Evolutionary conservation across 1,140 invertebrate species (phyloP), one percentile per base, ranked within the genome.

Genomic region (Drosophila mauritiana): DNA sequence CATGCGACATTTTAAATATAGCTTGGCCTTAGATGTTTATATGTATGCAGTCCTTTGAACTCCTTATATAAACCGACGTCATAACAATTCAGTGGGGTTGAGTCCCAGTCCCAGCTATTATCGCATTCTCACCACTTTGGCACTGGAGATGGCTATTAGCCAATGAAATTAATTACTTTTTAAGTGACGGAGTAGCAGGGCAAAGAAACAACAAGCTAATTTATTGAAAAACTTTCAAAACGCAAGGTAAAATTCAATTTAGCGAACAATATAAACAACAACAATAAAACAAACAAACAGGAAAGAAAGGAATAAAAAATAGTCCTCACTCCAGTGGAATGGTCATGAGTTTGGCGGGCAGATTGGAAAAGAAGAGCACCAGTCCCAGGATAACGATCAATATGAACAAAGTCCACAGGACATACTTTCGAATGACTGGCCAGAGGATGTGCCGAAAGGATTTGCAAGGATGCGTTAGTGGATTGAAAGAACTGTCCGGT

Each of bases 401-500:
- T 4, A 86, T 1, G n/a, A 86, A 13, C 2, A 78, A 8, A 5
- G 49, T 17, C 27, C 70, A 55, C 2, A 79, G 40, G 25, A 73
- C 70, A 53, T 91, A 88, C 62, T 83, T 93, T 67, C 93, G 93
- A 73, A 94, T 92, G 72, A 92, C 91, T 11, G 93, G 93, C 69
- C 92, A 94, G 25, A 95, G 80, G 34, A 95, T 93, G 75, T 93
- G 93, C 25, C 93, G 92, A 27, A 92, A 93, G 13, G 94, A 93
- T 89, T 94, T 94, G 80, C 93, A 93, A 1, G 94, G 94, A 92
- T 95, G 94, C 34, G 91, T 93, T 65, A 95, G 93, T 92, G 94
- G 95, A 59, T 94, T 94, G 67, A 94, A 95, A 6, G 95, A 95
- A 6, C 94, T 94, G 62, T 94, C 93, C 12, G 94, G 94, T 11